These are phyloP conservation scores for Cryptotermes secundus DNA, from an alignment of 1,140 invertebrate species.

Conservation along the genomic window DNA sequence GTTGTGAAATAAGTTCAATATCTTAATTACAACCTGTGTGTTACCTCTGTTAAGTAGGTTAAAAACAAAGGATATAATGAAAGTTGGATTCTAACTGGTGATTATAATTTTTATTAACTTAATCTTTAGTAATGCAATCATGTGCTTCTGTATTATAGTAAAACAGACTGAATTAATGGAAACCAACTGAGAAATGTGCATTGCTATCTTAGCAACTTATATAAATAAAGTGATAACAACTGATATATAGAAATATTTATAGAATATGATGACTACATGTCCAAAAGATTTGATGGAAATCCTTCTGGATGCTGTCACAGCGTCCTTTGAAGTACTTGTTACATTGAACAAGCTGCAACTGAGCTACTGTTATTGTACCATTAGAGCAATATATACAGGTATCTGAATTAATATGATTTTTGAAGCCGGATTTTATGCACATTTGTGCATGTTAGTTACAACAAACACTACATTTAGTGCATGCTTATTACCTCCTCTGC, in stretches of 20 bases:
- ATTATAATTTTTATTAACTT: too few species aligned
- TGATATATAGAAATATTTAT: too few species aligned
- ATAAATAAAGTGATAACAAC: neutral
- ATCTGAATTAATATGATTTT: neutral
- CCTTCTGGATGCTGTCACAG: neutral
- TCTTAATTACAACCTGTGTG: too few species aligned
- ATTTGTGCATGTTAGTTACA: neutral
- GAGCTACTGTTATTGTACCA: neutral
- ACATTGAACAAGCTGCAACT: neutral
- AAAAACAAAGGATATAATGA: too few species aligned
- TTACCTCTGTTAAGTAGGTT: too few species aligned
- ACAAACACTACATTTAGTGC: neutral
- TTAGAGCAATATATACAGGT: neutral
- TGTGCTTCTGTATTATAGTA: too few species aligned
- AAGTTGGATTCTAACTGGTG: too few species aligned
- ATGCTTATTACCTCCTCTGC: conserved; percentile 34
- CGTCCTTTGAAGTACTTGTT: neutral
- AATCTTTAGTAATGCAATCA: too few species aligned
- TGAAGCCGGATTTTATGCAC: neutral
- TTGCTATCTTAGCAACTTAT: neutral
- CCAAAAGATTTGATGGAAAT: neutral
- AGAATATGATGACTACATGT: neutral
- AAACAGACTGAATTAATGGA: too few species aligned
- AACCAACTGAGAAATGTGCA: neutral
- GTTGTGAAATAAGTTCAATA: too few species aligned